Evolutionary conservation across 2,797 vertebrate genomes (phyloP), one percentile per base, ranked within the genome.

Genomic region (Nothura maculosa): DNA sequence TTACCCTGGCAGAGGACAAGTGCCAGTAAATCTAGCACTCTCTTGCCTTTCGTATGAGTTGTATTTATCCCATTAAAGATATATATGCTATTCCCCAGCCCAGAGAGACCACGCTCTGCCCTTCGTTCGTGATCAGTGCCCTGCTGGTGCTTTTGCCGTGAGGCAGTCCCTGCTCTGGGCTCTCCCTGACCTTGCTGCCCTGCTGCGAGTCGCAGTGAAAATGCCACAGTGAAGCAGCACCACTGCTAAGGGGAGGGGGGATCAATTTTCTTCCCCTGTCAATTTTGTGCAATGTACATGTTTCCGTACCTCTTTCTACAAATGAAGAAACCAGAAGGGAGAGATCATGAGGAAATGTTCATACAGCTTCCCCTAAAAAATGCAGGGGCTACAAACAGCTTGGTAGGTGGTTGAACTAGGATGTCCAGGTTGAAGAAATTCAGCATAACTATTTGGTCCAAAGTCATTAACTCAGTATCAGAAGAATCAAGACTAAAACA

Each of bases 401-500:
- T 54, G 17, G 69, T 28, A 84, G 20, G 27, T 58, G 76, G 74
- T 55, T 63, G 62, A 93, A 42, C 34, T 43, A 66, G 66, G 27
- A n/a, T n/a, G 38, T 17, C 17, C 27, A 64, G 10, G 18, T 32
- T 32, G 55, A 89, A 77, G 45, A 62, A 84, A 89, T 86, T 79
- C 89, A 70, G 80, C 64, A 28, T 22, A 67, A 34, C 76, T 77
- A 63, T 76, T 63, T 81, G 47, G 30, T 76, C 50, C 43, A 40
- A 81, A 87, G 34, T 62, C n/a, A 64, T 36, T 76, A 80, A 57
- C 70, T 92, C 19, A 28, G 30, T 61, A 48, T 87, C 80, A 92
- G 92, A 93, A 95, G 89, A 85, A 92, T 81, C 55, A 74, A 93
- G 81, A 89, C 55, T 76, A 70, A 77, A 89, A 62, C 6, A 1